Conservation (phyloP, 2,113 vertebrate genomes). For the Leptobrachium ailaonicum region DNA sequence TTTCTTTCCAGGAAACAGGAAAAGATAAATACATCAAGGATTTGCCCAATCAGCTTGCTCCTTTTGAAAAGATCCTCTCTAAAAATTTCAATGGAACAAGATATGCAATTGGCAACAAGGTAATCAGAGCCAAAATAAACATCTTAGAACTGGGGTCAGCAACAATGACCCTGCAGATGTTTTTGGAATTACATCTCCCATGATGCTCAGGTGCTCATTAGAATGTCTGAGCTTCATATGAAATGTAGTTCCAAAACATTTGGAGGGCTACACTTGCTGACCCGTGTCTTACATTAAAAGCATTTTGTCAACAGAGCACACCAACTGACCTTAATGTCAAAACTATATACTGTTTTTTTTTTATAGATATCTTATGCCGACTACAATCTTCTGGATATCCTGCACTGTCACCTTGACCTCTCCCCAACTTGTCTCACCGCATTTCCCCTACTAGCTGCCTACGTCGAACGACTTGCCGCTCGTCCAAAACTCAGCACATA, state of each 20-base stretch:
- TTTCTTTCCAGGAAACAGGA: slow-evolving; percentile 53
- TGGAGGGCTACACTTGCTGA: too few species aligned
- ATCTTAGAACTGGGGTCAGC: too few species aligned
- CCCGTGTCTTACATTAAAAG: too few species aligned
- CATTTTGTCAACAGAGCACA: too few species aligned
- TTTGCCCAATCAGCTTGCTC: slow-evolving; percentile 60
- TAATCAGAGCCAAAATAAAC: slow-evolving; percentile 54
- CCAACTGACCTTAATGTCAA: too few species aligned
- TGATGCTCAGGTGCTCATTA: too few species aligned
- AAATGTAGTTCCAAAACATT: too few species aligned
- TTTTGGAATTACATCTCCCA: too few species aligned
- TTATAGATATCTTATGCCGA: slow-evolving; percentile 26
- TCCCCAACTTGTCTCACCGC: slow-evolving; percentile 1
- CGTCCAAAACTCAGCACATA: slow-evolving; percentile 10
- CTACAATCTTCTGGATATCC: slow-evolving; percentile 30
- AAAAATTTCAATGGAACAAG: slow-evolving; percentile 62
- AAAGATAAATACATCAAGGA: slow-evolving; percentile 64
- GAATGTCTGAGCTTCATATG: too few species aligned
- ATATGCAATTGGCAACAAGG: slow-evolving; percentile 73
- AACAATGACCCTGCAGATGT: too few species aligned
- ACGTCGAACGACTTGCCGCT: background rate
- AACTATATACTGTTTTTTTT: background rate
- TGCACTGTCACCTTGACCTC: background rate
- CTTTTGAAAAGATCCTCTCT: slow-evolving; percentile 67
- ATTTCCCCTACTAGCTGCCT: slow-evolving; percentile 18